These are phyloP conservation scores for Schlechtendalia chinensis DNA, from an alignment of 1,140 invertebrate species.

Conservation along the genomic window DNA sequence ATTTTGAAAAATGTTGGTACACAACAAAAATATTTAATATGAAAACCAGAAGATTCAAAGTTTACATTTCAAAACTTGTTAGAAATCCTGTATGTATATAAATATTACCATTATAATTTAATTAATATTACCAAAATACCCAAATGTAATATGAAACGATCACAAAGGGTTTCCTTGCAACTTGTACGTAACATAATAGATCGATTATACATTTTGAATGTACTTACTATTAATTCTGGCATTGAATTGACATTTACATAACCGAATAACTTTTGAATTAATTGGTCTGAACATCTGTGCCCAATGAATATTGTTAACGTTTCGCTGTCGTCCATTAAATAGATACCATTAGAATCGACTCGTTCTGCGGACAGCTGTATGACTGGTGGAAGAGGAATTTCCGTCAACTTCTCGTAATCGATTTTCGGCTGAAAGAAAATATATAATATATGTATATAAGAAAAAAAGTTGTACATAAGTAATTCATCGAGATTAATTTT, in stretches of 20 bases:
- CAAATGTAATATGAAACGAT: too few relatives aligned
- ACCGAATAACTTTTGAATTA: slow-evolving; percentile 73
- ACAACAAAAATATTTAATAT: too few relatives aligned
- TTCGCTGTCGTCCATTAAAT: slow-evolving; percentile 85
- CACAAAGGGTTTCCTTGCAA: too few relatives aligned
- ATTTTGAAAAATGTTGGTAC: too few relatives aligned
- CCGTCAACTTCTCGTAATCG: slow-evolving; percentile 52
- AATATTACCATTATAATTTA: too few relatives aligned
- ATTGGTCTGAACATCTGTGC: slow-evolving; percentile 71
- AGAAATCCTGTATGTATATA: too few relatives aligned
- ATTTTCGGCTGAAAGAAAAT: slow-evolving; percentile 55
- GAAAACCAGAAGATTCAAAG: too few relatives aligned
- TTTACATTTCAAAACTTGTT: too few relatives aligned
- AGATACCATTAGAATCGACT: slow-evolving; percentile 84
- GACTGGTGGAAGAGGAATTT: slow-evolving; percentile 57
- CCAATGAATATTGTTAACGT: slow-evolving; percentile 85
- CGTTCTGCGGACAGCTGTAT: slow-evolving; percentile 68
- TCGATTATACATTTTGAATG: too few relatives aligned
- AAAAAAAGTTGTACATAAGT: background rate
- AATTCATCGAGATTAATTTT: slow-evolving; percentile 50
- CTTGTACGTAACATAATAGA: too few relatives aligned
- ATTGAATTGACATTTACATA: slow-evolving; percentile 64
- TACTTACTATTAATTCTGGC: slow-evolving; percentile 67
- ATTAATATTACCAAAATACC: too few relatives aligned
- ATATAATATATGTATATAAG: too few relatives aligned